Conservation (phyloP, 2,888 invertebrate genomes). For the Steinernema carpocapsae region DNA sequence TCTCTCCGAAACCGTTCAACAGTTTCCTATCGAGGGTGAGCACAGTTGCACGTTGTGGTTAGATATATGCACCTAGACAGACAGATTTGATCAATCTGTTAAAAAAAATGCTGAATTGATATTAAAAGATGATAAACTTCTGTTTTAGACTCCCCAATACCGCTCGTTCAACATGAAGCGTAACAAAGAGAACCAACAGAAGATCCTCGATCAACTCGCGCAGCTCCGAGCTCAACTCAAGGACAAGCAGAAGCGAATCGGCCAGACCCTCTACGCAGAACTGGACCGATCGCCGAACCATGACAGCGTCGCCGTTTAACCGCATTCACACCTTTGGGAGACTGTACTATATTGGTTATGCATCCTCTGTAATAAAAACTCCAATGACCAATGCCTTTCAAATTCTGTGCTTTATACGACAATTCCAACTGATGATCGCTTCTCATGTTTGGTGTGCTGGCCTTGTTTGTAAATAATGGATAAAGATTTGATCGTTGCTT, state of each 20-base stretch:
- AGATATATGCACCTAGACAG: too few species aligned
- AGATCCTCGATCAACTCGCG: constrained; percentile 45
- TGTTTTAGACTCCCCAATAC: constrained; percentile 42
- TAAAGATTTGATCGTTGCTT: neutral
- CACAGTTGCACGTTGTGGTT: neutral
- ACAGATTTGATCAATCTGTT: too few species aligned
- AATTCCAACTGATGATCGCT: neutral
- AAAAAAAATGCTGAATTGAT: too few species aligned
- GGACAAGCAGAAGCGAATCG: constrained; percentile 40
- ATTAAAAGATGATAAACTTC: too few species aligned
- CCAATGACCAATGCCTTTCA: neutral
- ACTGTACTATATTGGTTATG: too few species aligned
- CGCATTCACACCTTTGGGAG: too few species aligned
- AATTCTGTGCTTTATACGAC: neutral
- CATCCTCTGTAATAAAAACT: neutral
- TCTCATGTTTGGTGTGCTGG: neutral
- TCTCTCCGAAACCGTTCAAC: constrained; percentile 28
- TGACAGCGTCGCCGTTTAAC: constrained; percentile 36
- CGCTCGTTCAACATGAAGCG: constrained; percentile 47
- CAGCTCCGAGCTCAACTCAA: constrained; percentile 44
- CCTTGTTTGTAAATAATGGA: constrained; percentile 29
- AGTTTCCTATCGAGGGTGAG: constrained; percentile 27
- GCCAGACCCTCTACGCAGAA: constrained; percentile 33
- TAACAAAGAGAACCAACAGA: constrained; percentile 43
- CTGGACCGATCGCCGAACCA: constrained; percentile 43